Percentiles rank a stretch among this genome's conserved stretches.
phyloP scores from a whole-genome alignment of 2,888 invertebrate species.

The Homarus gammarus region DNA sequence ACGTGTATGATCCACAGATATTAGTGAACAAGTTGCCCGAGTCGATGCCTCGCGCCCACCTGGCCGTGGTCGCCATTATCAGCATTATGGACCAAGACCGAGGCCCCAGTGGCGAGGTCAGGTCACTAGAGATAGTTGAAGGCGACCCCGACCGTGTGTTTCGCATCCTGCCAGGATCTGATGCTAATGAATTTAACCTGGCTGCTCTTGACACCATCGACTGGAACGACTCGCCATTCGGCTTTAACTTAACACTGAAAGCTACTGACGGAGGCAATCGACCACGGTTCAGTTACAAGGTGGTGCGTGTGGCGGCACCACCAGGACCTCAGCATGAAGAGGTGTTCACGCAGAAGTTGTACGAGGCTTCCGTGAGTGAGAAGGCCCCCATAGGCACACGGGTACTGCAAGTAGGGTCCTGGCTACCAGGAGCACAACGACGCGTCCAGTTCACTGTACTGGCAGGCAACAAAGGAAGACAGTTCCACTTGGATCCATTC shows the following conservation, averaged over 20 bases:
- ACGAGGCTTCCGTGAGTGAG: constrained; percentile 92
- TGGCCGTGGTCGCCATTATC: constrained; percentile 93
- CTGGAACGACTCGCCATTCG: constrained; percentile 83
- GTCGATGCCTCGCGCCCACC: constrained; percentile 88
- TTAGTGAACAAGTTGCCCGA: constrained; percentile 88
- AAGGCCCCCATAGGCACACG: constrained; percentile 93
- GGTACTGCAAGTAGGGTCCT: constrained; percentile 90
- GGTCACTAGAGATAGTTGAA: constrained; percentile 89
- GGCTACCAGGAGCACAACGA: constrained; percentile 90
- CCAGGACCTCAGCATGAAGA: constrained; percentile 92
- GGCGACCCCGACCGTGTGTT: constrained; percentile 95
- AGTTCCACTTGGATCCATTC: constrained; percentile 91
- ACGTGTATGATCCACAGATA: constrained; percentile 92
- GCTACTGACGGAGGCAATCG: constrained; percentile 92
- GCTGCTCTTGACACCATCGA: constrained; percentile 72
- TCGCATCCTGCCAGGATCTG: constrained; percentile 84
- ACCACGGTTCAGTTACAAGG: constrained; percentile 87
- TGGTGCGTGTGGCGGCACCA: constrained; percentile 88
- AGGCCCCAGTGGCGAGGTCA: constrained; percentile 91
- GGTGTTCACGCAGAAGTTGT: constrained; percentile 87
- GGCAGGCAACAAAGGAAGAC: constrained; percentile 93
- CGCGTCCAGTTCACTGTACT: constrained; percentile 88
- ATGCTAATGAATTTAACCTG: constrained; percentile 79
- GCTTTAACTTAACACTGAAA: constrained; percentile 91
- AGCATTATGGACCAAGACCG: constrained; percentile 90